Base-by-base conservation (phyloP, 1,140 invertebrate genomes). In the Anagrus nilaparvatae region DNA sequence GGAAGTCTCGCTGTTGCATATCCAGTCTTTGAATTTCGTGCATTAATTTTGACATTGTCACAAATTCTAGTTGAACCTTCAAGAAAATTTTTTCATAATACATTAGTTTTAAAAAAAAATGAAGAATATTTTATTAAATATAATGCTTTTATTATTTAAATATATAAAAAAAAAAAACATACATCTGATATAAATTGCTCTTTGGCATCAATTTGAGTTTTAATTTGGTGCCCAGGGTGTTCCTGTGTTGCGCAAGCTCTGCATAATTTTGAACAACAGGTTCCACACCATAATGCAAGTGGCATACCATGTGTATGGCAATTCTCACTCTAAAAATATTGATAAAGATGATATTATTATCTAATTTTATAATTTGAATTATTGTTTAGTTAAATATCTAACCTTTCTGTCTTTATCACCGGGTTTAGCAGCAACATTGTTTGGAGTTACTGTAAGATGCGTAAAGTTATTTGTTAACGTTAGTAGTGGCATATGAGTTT, bases 281-380 rank as follows among this genome's bases (percentile, higher is more conserved):
- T 76, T 40, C 73, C 72, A 57, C 82, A 85, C 81, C 81, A 85
- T 13, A 80, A 61, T 20, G 78, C 74, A 43, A 77, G 60, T 16
- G 82, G 81, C 77, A 82, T 81, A 30, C 74, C 77, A 58, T 84
- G 82, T 35, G 75, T 75, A 53, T 77, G 73, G 59, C 82, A 84
- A 54, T 78, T 79, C 55, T 81, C 79, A 34, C 66, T 67, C 66
- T 69, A 47, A 37, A 37, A 40, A 13, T n/a, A 17, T 14, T 28
- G 24, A 42, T 25, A 25, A 12, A 21, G 6, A 42, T 9, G 5
- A 29, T 27, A 23, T 16, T 29, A 20, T 6, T 12, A 12, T 3
- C 37, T 35, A 13, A 14, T n/a, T 13, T 35, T 1, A 13, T 35
- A 3, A 36, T 19, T 19, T 39, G 10, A 23, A 12, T 31, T 19